Evolutionary conservation across 2,113 vertebrate genomes (phyloP).

Genomic region (Mellivora capensis): DNA sequence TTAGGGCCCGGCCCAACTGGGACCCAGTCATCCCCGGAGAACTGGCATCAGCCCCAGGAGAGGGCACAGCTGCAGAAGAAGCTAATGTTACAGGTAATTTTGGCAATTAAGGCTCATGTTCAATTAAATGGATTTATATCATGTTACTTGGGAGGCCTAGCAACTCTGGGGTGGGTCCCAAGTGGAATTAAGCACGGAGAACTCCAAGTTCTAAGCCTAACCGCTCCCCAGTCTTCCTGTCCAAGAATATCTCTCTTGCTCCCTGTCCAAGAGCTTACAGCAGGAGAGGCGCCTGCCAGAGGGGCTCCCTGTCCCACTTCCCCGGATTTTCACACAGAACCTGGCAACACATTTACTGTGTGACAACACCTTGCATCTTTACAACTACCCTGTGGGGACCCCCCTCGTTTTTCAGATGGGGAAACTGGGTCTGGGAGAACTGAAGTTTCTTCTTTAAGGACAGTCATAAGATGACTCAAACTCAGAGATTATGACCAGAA

Average conservation of each 20-base stretch:
- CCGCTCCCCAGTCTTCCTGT: neutral
- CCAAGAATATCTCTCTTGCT: neutral
- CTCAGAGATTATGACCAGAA: neutral
- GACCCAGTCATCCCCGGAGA: constrained; percentile 64
- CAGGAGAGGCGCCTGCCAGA: rapidly evolving
- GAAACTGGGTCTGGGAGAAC: neutral
- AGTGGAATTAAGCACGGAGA: neutral
- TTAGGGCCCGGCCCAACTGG: neutral
- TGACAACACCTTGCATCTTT: neutral
- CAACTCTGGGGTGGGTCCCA: neutral
- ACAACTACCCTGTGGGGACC: neutral
- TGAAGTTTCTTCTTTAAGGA: neutral
- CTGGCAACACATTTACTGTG: no score
- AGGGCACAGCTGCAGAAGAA: constrained; percentile 83
- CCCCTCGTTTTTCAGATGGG: neutral
- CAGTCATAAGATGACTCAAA: neutral
- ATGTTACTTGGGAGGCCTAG: constrained; percentile 40
- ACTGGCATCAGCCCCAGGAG: constrained; percentile 76
- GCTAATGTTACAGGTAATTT: constrained; percentile 87
- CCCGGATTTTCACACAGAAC: neutral
- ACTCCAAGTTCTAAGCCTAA: neutral
- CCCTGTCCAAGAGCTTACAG: neutral
- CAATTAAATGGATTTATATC: constrained; percentile 58
- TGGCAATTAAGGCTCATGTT: constrained; percentile 62
- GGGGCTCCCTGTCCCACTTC: rapidly evolving